Percentiles rank a stretch among this genome's conserved stretches.
Evolutionary conservation across 2,797 vertebrate species (phyloP).

Genomic region (Fratercula arctica): DNA sequence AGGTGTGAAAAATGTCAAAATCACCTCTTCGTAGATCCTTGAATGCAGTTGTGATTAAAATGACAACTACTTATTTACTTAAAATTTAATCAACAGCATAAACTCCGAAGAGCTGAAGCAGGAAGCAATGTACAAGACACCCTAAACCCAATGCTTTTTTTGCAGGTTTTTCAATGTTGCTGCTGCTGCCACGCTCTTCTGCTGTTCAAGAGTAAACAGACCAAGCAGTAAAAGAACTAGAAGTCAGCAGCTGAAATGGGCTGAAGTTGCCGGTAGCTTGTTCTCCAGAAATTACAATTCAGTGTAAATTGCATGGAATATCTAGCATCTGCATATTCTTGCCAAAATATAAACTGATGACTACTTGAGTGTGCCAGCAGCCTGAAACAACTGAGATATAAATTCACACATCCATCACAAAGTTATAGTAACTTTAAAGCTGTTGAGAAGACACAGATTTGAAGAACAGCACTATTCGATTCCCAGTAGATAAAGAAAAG

Average conservation of each 20-base stretch:
- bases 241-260: not conserved
- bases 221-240: not conserved
- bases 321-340: not conserved
- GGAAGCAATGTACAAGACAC: not conserved
- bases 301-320: not conserved
- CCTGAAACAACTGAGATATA: not conserved
- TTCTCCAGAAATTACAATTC: not conserved
- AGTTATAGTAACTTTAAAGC: not conserved
- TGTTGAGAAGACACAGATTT: not conserved
- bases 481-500: not conserved
- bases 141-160: not conserved
- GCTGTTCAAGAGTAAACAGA: not conserved
- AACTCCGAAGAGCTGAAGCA: not conserved
- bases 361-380: not conserved
- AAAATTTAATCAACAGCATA: not conserved
- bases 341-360: not conserved
- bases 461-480: not conserved
- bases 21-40: not conserved
- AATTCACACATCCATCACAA: not conserved
- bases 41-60: conserved; percentile 30
- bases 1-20: conserved; percentile 49
- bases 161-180: not conserved
- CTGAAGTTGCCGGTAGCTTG: not conserved
- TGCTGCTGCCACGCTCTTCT: not conserved
- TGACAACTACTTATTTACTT: not conserved